Percentiles rank a stretch among this genome's conserved stretches.
These are phyloP conservation scores for Gallirallus australis DNA, from an alignment of 2,797 vertebrate species.

Conservation along the genomic window DNA sequence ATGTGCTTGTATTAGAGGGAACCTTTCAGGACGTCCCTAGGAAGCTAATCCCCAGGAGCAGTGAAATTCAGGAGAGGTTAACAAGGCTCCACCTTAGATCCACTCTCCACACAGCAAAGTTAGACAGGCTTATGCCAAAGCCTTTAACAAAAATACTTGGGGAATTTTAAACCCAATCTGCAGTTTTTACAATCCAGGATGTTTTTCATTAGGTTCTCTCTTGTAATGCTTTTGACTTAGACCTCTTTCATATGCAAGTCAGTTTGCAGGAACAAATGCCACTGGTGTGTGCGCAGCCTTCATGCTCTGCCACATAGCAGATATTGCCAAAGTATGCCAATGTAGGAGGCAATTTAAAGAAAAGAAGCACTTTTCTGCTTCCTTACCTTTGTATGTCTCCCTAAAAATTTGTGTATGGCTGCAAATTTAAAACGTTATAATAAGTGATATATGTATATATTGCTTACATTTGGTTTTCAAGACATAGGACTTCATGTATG, in stretches of 20 bases:
- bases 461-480: background rate
- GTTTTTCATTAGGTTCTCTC: background rate
- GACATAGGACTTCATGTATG: background rate
- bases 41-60: slow-evolving; percentile 47
- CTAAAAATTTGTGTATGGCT: background rate
- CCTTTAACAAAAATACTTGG: slow-evolving; percentile 34
- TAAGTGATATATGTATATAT: background rate
- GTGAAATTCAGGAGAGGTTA: slow-evolving; percentile 52
- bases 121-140: slow-evolving; percentile 35
- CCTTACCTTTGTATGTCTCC: background rate
- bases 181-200: background rate
- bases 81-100: slow-evolving; percentile 40
- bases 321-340: background rate
- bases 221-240: background rate
- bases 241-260: background rate
- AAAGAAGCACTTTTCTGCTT: background rate
- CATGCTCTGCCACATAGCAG: background rate
- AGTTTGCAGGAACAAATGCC: background rate
- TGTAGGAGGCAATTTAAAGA: background rate
- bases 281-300: background rate
- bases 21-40: slow-evolving; percentile 14
- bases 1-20: background rate
- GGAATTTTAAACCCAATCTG: slow-evolving; percentile 29
- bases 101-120: background rate
- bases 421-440: background rate